Base-by-base conservation (phyloP, 2,113 vertebrate genomes). In the Triplophysa tibetana region DNA sequence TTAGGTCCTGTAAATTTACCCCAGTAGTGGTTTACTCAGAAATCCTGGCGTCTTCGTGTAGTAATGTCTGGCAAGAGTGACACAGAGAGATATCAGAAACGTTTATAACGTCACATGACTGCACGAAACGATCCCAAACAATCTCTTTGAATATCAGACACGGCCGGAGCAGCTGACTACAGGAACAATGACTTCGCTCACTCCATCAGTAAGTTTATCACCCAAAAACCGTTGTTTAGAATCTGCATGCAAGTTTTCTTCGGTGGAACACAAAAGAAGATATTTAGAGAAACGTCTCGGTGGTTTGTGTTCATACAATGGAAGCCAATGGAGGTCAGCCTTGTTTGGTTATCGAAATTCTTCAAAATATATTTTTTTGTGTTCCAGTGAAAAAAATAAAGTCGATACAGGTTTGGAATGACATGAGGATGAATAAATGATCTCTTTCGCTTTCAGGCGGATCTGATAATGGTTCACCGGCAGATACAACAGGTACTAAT, bases 1-100 rank as follows among this genome's bases (percentile, higher is more conserved):
- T 80, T n/a, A 75, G 72, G 50, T 45, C 48, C 69, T 43, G 85
- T 85, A 79, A 80, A 78, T 83, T 60, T 70, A 21, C 62, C 58
- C 43, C 50, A 26, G 50, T 54, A 58, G 72, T 66, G 58, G 0
- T 61, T 81, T 66, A 45, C 43, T 45, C 43, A 45, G 43, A 45
- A 52, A 54, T 70, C 41, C 26, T 66, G 79, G 73, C 77, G 73
- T 14, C 2, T 43, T 43, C 73, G 67, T 75, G 33, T 10, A 41
- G 80, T 70, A 69, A 63, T 77, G 23, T 77, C 26, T 43, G 64
- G 23, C 65, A 65, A 77, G 60, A 50, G 56, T 70, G 43, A 54
- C 21, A 56, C 1, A 16, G 54, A 52, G 5, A 52, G 50, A 16
- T 52, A 17, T 19, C 50, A 52, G 50, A 52, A 16, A 52, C 0